These are phyloP conservation scores for Arge pagana DNA, from an alignment of 2,888 invertebrate genomes.

Conservation along the genomic window DNA sequence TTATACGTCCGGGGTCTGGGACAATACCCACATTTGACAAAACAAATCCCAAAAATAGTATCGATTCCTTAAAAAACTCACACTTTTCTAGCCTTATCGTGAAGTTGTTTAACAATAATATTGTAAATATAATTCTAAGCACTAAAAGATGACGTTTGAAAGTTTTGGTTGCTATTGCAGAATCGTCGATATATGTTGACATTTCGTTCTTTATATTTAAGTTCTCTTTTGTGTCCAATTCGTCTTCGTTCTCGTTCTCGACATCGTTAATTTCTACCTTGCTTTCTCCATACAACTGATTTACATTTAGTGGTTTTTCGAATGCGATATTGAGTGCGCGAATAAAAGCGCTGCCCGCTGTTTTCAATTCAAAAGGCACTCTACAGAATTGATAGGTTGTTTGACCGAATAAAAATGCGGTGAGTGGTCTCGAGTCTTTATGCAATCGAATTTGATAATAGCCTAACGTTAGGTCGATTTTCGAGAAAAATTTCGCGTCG, in stretches of 20 bases:
- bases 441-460: conserved; percentile 36
- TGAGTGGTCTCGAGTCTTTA: conserved; percentile 26
- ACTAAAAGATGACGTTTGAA: conserved; percentile 31
- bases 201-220: too few relatives aligned
- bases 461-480: conserved; percentile 33
- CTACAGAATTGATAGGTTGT: conserved; percentile 38
- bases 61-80: conserved; percentile 15
- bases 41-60: not conserved
- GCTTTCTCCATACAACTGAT: too few relatives aligned
- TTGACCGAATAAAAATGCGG: conserved; percentile 32
- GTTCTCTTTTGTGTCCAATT: too few relatives aligned
- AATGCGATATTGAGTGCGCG: conserved; percentile 30
- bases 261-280: too few relatives aligned
- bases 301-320: too few relatives aligned
- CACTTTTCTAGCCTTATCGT: conserved; percentile 35
- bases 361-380: conserved; percentile 39
- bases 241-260: too few relatives aligned
- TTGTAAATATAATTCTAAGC: conserved; percentile 26
- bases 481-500: conserved; percentile 27
- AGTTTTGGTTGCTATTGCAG: conserved; percentile 33
- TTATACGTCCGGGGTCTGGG: conserved; percentile 18
- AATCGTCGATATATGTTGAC: conserved; percentile 41
- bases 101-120: conserved; percentile 26
- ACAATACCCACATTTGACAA: not conserved
- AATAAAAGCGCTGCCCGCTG: conserved; percentile 30